Conservation (phyloP, 2,888 invertebrate species). For the Chrysolina haemoptera region DNA sequence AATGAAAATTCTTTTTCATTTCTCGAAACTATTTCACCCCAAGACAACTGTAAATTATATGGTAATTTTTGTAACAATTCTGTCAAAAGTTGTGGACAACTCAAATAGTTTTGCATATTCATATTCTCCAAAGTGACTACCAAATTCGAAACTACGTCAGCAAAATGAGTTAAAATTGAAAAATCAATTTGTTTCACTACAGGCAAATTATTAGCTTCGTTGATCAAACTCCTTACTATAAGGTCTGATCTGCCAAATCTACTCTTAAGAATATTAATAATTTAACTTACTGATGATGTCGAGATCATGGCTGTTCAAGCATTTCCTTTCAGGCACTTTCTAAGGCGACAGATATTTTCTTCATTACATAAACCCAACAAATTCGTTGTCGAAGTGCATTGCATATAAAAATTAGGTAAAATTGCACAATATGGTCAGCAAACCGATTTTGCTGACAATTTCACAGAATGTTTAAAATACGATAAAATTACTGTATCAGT, state of each 20-base stretch:
- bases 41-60: conserved; percentile 3
- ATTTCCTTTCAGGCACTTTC: too few species aligned
- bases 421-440: too few species aligned
- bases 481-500: too few species aligned
- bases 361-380: too few species aligned
- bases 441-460: too few species aligned
- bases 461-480: too few species aligned
- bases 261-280: background rate
- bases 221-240: background rate
- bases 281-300: conserved; percentile 1
- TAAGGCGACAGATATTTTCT: too few species aligned
- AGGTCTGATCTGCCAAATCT: conserved; percentile 10
- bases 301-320: background rate
- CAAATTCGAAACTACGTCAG: background rate
- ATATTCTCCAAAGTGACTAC: background rate
- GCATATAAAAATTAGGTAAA: too few species aligned
- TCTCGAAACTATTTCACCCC: conserved; percentile 6
- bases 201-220: background rate
- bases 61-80: background rate
- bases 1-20: background rate
- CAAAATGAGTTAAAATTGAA: conserved; percentile 3
- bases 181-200: background rate
- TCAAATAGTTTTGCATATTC: conserved; percentile 12
- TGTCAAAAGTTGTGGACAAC: conserved; percentile 1
- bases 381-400: too few species aligned